These are phyloP conservation scores for Rhogogaster chlorosoma DNA, from an alignment of 2,888 invertebrate genomes.

Conservation along the genomic window DNA sequence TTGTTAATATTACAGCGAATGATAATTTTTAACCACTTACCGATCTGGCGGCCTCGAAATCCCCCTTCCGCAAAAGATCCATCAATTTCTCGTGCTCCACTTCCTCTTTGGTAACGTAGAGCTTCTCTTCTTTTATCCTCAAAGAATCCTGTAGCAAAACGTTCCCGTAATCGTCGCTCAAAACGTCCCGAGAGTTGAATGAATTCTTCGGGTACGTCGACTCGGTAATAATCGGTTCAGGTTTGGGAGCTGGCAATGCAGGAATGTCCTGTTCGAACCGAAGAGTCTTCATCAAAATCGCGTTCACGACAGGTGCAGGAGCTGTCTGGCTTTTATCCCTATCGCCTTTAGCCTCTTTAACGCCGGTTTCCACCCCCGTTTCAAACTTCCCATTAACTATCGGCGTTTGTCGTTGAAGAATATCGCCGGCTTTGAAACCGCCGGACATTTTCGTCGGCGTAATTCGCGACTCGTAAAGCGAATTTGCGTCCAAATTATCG, in stretches of 20 bases:
- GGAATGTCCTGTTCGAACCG: constrained; percentile 70
- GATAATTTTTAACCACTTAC: constrained; percentile 63
- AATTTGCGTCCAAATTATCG: constrained; percentile 28
- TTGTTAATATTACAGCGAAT: too few relatives aligned
- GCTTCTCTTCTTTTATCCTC: constrained; percentile 62
- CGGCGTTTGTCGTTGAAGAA: background rate
- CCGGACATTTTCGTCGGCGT: background rate
- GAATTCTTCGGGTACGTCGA: constrained; percentile 57
- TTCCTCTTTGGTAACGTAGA: constrained; percentile 70
- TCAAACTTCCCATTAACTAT: background rate
- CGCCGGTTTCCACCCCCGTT: background rate
- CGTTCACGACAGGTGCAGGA: constrained; percentile 60
- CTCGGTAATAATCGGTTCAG: constrained; percentile 45
- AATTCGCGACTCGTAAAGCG: constrained; percentile 21
- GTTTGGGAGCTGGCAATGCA: constrained; percentile 50
- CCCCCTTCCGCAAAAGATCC: constrained; percentile 67
- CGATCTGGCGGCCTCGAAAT: constrained; percentile 68
- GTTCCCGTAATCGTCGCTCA: constrained; percentile 69
- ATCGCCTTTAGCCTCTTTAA: background rate
- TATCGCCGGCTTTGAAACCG: background rate
- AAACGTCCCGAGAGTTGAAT: constrained; percentile 68
- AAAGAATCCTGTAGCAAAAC: constrained; percentile 58
- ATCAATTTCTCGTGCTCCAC: constrained; percentile 70
- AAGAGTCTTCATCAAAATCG: constrained; percentile 69
- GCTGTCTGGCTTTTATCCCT: background rate